Evolutionary conservation across 2,888 invertebrate genomes (phyloP).

Genomic region (Ormyrus pomaceus): DNA sequence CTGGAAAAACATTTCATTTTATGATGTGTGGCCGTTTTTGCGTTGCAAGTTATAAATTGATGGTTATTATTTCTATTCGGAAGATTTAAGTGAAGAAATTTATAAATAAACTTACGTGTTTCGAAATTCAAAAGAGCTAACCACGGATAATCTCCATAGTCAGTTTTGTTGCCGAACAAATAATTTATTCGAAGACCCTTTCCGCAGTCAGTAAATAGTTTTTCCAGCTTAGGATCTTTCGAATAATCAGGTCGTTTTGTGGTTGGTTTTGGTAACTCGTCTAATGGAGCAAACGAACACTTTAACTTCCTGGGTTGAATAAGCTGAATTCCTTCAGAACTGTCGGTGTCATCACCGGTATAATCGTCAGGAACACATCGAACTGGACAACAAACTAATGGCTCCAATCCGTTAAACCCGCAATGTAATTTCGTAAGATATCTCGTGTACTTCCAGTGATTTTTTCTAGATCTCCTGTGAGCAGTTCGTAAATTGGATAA

Average conservation of each 20-base stretch:
- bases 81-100: not conserved
- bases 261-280: too few relatives aligned
- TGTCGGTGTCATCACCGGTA: too few relatives aligned
- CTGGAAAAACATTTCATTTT: not conserved
- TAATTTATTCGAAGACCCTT: not conserved
- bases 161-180: not conserved
- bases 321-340: too few relatives aligned
- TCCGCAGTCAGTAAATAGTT: slow-evolving; percentile 21
- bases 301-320: too few relatives aligned
- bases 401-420: not conserved
- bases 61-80: too few relatives aligned
- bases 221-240: not conserved
- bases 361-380: too few relatives aligned
- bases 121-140: slow-evolving; percentile 37
- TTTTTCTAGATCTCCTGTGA: not conserved
- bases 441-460: not conserved
- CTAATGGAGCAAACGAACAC: too few relatives aligned
- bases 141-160: slow-evolving; percentile 41
- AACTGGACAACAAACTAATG: slow-evolving; percentile 14
- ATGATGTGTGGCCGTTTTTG: too few relatives aligned
- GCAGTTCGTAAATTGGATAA: not conserved
- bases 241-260: not conserved
- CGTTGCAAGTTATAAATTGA: too few relatives aligned
- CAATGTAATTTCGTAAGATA: not conserved
- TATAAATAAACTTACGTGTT: slow-evolving; percentile 33